Conservation (phyloP, 2,797 vertebrate species). For the Hydrophis major region DNA sequence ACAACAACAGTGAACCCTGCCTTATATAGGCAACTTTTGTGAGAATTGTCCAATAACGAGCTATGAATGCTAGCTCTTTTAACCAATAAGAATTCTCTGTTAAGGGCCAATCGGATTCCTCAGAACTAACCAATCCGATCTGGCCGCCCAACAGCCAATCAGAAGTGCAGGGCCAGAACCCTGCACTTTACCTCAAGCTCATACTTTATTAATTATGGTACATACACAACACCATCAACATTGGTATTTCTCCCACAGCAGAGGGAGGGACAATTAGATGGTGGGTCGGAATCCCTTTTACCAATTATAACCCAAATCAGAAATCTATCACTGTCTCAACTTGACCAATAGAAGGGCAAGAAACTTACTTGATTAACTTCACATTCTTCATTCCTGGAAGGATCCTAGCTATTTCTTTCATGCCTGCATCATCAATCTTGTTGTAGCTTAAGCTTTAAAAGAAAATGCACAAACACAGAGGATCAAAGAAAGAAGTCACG, state of each 20-base stretch:
- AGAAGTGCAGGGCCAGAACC: too few species aligned
- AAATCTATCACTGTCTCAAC: too few species aligned
- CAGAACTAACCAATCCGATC: too few species aligned
- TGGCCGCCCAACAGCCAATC: too few species aligned
- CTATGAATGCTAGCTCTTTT: too few species aligned
- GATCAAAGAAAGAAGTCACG: not conserved
- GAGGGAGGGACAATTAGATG: not conserved
- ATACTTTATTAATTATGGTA: too few species aligned
- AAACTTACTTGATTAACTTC: constrained; percentile 77
- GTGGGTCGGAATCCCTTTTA: not conserved
- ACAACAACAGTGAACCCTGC: too few species aligned
- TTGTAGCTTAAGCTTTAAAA: constrained; percentile 79
- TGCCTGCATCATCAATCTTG: constrained; percentile 72
- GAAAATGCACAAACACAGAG: constrained; percentile 1
- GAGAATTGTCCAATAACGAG: too few species aligned
- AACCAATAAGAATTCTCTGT: too few species aligned
- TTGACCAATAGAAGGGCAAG: not conserved
- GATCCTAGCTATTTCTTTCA: constrained; percentile 68
- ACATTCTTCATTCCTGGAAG: constrained; percentile 74
- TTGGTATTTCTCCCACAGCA: not conserved
- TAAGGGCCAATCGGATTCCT: too few species aligned
- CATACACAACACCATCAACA: not conserved
- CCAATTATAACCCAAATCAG: not conserved
- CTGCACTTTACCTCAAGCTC: too few species aligned
- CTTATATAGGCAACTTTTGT: too few species aligned